Evolutionary conservation across 2,797 vertebrate species (phyloP), one percentile per base, ranked within the genome.

Genomic region (Microchirus variegatus): DNA sequence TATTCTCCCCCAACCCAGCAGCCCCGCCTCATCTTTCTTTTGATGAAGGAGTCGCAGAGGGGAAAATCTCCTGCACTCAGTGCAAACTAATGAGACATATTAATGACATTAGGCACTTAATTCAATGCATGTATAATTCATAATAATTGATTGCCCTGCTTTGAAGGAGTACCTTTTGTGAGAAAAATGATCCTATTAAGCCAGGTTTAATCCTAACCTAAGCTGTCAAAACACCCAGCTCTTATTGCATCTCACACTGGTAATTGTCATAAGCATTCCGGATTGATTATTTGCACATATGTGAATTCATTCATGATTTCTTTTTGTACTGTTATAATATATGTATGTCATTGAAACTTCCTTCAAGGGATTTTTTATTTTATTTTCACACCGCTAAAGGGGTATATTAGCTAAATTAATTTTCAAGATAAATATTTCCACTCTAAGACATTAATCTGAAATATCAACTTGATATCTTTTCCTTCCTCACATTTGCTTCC

Each of bases 91-190:
- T 97, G 96, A 95, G 94, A 95, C 93, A 95, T 96, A 97, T 98
- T 97, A 98, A 97, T 96, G 95, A 94, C 94, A 95, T 96, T 93
- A 95, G 94, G 95, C 93, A 85, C 92, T 91, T 92, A 91, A 93
- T 96, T 96, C 93, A 93, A 93, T 94, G 92, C 93, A 94, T 97
- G 94, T 93, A 97, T 98, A 97, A 99, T 98, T 98, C 95, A 99
- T 96, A 96, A 96, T 98, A 97, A 98, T 95, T 96, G 96, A 97
- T 96, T 95, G 90, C 81, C 86, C 88, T 93, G 89, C 91, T 94
- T 94, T 93, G 93, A 95, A 94, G 91, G 91, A 95, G 91, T 94
- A 94, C 92, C 94, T 96, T 95, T 95, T 94, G 91, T 89, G 92
- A 95, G 95, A 97, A 95, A 96, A 97, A 98, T 96, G 85, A 97